These are phyloP conservation scores for Bombus sylvicola DNA, from an alignment of 1,140 invertebrate genomes.

Conservation along the genomic window DNA sequence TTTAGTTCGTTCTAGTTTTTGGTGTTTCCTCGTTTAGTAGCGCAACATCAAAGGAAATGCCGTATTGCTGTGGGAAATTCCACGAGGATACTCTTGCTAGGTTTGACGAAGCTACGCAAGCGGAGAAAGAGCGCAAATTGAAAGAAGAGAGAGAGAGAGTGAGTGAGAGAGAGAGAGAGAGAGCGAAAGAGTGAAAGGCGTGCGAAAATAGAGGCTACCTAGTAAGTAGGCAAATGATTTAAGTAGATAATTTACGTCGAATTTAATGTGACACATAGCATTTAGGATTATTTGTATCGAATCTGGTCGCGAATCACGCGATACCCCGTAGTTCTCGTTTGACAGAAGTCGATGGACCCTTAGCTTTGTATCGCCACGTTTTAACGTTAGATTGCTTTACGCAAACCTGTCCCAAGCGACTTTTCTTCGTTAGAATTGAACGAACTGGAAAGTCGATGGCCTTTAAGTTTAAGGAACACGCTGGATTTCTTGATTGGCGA, in stretches of 20 bases:
- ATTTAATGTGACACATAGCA: conserved; percentile 60
- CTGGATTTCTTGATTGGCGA: background rate
- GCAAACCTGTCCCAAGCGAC: conserved; percentile 7
- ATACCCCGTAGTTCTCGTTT: background rate
- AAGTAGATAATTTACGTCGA: conserved; percentile 65
- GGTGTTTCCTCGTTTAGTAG: background rate
- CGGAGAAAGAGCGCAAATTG: conserved; percentile 2
- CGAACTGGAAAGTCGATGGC: conserved; percentile 53
- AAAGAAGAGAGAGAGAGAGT: conserved; percentile 5
- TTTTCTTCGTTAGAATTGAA: conserved; percentile 65
- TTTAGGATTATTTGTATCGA: conserved; percentile 63
- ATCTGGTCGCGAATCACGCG: background rate
- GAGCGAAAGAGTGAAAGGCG: conserved; percentile 34
- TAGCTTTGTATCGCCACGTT: background rate
- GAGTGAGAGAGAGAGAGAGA: background rate
- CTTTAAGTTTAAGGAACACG: too few species aligned
- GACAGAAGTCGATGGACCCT: background rate
- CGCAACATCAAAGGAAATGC: too few species aligned
- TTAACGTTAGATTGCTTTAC: background rate
- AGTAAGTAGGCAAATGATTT: conserved; percentile 68
- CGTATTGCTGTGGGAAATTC: background rate
- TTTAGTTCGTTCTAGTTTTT: background rate
- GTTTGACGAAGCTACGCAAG: conserved; percentile 45
- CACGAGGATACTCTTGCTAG: conserved; percentile 7
- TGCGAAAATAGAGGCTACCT: conserved; percentile 77